Percentiles rank a stretch among this genome's conserved stretches.
These are phyloP conservation scores for Catharus bicknelli DNA, from an alignment of 2,113 vertebrate species.

Conservation along the genomic window DNA sequence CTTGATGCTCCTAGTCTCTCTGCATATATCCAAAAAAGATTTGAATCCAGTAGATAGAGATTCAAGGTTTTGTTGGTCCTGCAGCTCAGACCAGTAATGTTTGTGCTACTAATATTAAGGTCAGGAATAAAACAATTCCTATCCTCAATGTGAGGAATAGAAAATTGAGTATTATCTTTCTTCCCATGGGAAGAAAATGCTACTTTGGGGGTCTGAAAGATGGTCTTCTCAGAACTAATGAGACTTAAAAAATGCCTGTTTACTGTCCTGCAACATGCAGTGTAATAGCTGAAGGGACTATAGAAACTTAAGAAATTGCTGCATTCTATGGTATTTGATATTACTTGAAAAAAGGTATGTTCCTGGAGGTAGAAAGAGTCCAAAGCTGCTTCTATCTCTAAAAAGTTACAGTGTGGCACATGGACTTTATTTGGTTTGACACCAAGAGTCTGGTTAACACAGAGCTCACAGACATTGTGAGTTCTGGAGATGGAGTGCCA, in stretches of 20 bases:
- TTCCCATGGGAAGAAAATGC: slow-evolving; percentile 73
- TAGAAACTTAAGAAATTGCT: slow-evolving; percentile 84
- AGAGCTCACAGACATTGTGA: slow-evolving; percentile 87
- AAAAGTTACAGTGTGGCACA: slow-evolving; percentile 72
- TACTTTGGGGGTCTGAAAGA: slow-evolving; percentile 51
- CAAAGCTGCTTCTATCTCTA: slow-evolving; percentile 77
- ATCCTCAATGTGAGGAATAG: slow-evolving; percentile 84
- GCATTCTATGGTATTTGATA: slow-evolving; percentile 76
- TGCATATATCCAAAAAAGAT: slow-evolving; percentile 91
- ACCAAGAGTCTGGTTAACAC: slow-evolving; percentile 72
- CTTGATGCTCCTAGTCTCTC: slow-evolving; percentile 84
- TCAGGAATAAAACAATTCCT: slow-evolving; percentile 47
- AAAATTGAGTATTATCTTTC: slow-evolving; percentile 43
- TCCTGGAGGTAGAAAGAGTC: slow-evolving; percentile 83
- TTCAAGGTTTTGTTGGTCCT: slow-evolving; percentile 94
- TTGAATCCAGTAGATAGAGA: slow-evolving; percentile 91
- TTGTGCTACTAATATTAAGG: slow-evolving; percentile 16
- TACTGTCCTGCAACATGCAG: slow-evolving; percentile 88
- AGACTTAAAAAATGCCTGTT: slow-evolving; percentile 59
- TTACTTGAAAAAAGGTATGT: slow-evolving; percentile 71
- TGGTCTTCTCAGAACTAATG: slow-evolving; percentile 47
- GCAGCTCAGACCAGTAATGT: slow-evolving; percentile 88
- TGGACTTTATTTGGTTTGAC: slow-evolving; percentile 62
- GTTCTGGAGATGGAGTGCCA: slow-evolving; percentile 73
- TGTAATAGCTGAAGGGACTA: slow-evolving; percentile 85